phyloP scores from a whole-genome alignment of 2,113 vertebrate species.

The Grammomys dolichurus region DNA sequence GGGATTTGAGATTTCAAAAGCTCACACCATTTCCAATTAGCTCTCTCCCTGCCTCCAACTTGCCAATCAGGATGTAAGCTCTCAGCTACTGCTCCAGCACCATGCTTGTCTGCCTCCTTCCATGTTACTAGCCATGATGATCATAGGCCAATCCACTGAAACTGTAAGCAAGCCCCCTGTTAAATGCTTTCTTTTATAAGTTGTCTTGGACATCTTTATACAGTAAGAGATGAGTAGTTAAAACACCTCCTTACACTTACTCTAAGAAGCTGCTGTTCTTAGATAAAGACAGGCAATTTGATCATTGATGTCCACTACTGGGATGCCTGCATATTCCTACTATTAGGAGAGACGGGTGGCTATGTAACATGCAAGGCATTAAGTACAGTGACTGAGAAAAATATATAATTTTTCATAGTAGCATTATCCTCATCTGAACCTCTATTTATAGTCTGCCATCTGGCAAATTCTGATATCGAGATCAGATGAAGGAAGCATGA shows the following conservation, averaged over 20 bases:
- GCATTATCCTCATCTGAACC: not conserved
- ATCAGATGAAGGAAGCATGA: not conserved
- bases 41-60: not conserved
- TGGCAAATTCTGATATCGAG: slow-evolving; percentile 1
- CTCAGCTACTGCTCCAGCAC: not conserved
- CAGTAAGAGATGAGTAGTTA: not conserved
- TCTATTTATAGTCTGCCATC: not conserved
- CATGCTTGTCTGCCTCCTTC: not conserved
- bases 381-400: not conserved
- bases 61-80: not conserved
- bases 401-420: slow-evolving; percentile 3
- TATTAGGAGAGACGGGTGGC: not conserved
- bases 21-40: not conserved
- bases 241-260: not conserved
- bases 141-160: not conserved
- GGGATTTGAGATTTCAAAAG: not conserved
- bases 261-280: not conserved
- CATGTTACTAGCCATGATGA: not conserved
- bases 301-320: not conserved
- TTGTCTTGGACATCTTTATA: not conserved
- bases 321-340: not conserved
- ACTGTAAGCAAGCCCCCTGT: not conserved
- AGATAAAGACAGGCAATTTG: not conserved
- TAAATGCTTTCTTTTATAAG: not conserved
- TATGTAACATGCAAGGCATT: not conserved